Conservation (phyloP, 1,140 invertebrate genomes). For the Mya arenaria region DNA sequence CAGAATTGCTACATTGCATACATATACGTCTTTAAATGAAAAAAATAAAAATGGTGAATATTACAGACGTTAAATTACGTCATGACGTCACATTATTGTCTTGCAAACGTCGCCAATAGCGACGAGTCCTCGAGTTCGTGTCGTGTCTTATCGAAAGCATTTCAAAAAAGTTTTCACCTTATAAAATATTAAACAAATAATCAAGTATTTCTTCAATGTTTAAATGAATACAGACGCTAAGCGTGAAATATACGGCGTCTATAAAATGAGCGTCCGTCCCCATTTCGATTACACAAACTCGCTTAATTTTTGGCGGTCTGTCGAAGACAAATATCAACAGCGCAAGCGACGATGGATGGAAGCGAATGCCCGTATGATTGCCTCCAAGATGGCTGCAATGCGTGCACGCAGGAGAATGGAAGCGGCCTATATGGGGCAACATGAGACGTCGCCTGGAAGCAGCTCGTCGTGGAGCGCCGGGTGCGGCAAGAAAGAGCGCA, state of each 20-base stretch:
- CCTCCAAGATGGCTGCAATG: slow-evolving; percentile 3
- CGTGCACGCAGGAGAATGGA: slow-evolving; percentile 11
- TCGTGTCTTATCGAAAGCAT: too few relatives aligned
- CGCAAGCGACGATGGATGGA: slow-evolving; percentile 28
- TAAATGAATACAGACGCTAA: neutral
- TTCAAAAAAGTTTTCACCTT: too few relatives aligned
- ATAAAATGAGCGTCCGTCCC: slow-evolving; percentile 7
- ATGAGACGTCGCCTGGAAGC: neutral
- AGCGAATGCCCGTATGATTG: slow-evolving; percentile 9
- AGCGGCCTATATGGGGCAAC: too few relatives aligned
- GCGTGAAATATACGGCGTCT: neutral
- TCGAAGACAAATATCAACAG: slow-evolving; percentile 23
- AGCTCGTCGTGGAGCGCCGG: neutral
- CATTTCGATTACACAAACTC: neutral
- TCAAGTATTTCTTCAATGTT: too few relatives aligned
- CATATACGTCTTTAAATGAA: too few relatives aligned
- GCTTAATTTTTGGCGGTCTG: slow-evolving; percentile 9
- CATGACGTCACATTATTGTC: too few relatives aligned
- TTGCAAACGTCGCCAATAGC: too few relatives aligned
- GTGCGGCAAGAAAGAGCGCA: neutral
- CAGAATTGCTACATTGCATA: too few relatives aligned
- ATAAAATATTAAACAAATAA: too few relatives aligned
- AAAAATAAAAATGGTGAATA: too few relatives aligned
- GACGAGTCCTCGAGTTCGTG: too few relatives aligned
- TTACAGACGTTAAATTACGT: too few relatives aligned